Evolutionary conservation across 2,113 vertebrate genomes (phyloP), one percentile per base, ranked within the genome.

Genomic region (Centropus bengalensis): DNA sequence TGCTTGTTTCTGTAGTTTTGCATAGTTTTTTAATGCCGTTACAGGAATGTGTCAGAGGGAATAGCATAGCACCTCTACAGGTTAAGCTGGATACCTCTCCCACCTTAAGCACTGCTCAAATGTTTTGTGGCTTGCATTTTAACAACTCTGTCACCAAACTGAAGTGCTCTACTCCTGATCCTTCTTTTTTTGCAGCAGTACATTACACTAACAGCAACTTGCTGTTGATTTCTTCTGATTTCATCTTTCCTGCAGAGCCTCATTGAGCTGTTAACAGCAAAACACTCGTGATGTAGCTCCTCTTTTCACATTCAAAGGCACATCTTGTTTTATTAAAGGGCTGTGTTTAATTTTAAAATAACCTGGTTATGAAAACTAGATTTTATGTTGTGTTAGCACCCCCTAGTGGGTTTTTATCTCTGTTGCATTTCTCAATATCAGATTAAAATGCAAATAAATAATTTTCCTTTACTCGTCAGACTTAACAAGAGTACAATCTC

Each of bases 321-420:
- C 27, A 3, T 42, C 14, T 36, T 59, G 16, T 40, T 58, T 44
- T 45, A 59, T 42, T 69, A 54, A 66, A 82, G 22, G 56, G 36
- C 59, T 74, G 28, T 1, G 3, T 18, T 14, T 52, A 2, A 5
- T 45, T 86, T 66, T 44, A 10, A 73, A 36, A 44, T 44, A 68
- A 80, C 14, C 19, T 4, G 18, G 45, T 40, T 64, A 11, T 44
- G 19, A 33, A 52, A 51, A 7, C 32, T 14, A 12, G 51, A 58
- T 88, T 47, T 82, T 36, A 23, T 1, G 5, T 86, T 73, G 59
- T 18, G 32, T 32, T 66, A 94, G 97, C 97, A 90, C 98, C 98
- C 96, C 71, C 98, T 98, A 82, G 96, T 92, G 97, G 58, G 33
- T 4, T 85, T 89, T 49, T 22, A 5, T 28, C n/a, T 45, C 54